Percentiles rank a stretch among this genome's conserved stretches.
Evolutionary conservation across 2,888 invertebrate species (phyloP).

Genomic region (Pegoplata infirma): DNA sequence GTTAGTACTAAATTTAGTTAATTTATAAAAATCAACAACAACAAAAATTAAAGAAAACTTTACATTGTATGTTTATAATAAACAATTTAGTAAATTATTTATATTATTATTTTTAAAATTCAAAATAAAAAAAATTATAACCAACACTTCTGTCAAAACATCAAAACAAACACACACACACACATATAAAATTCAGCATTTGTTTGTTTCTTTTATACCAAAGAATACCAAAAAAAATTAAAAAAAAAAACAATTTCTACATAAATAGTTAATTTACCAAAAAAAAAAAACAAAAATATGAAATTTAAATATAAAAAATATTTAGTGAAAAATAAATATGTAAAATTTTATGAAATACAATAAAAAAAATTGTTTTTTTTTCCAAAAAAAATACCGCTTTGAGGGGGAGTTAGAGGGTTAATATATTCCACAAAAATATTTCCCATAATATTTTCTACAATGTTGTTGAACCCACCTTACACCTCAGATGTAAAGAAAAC

Average conservation of each 20-base stretch:
- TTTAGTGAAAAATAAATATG: conserved; percentile 57
- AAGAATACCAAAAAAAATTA: conserved; percentile 18
- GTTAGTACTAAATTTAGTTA: conserved; percentile 32
- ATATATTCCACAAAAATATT: no score
- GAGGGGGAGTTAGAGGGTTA: no score
- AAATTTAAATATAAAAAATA: conserved; percentile 40
- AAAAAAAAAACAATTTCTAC: conserved; percentile 56
- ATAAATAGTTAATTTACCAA: conserved; percentile 49
- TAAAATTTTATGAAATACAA: conserved; percentile 61
- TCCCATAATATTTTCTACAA: no score
- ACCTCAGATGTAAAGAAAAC: no score
- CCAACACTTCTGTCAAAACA: neutral
- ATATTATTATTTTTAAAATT: conserved; percentile 35
- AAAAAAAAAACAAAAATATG: conserved; percentile 31
- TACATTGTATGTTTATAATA: conserved; percentile 32
- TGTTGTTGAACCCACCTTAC: no score
- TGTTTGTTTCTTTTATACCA: conserved; percentile 41
- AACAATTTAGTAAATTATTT: conserved; percentile 12
- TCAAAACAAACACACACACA: neutral
- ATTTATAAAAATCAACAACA: conserved; percentile 39
- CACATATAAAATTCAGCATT: conserved; percentile 38
- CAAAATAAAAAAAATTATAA: conserved; percentile 21
- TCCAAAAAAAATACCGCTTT: neutral
- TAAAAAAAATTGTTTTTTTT: conserved; percentile 33
- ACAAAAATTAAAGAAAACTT: conserved; percentile 8